phyloP scores from a whole-genome alignment of 1,140 invertebrate species.

The Drosophila gunungcola region DNA sequence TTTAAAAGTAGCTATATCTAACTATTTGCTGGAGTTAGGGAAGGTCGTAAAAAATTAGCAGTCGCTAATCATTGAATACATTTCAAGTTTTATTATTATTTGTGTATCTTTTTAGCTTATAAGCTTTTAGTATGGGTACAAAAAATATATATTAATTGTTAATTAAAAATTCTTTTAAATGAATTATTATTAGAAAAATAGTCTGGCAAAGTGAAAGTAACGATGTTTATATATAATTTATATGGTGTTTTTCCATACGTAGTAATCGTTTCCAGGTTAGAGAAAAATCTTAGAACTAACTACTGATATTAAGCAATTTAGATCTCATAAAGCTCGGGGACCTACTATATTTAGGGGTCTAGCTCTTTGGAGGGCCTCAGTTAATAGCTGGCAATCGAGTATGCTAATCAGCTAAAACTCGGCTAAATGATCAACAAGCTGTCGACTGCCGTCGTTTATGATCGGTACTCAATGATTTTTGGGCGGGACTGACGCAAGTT shows the following conservation, averaged over 20 bases:
- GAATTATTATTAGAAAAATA: neutral
- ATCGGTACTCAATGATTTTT: slow-evolving; percentile 26
- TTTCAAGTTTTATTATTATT: neutral
- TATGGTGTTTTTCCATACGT: slow-evolving; percentile 20
- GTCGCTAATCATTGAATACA: neutral
- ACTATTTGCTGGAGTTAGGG: neutral
- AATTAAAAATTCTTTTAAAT: no score
- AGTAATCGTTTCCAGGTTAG: slow-evolving; percentile 7
- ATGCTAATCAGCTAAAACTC: slow-evolving; percentile 26
- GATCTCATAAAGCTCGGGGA: slow-evolving; percentile 16
- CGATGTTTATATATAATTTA: slow-evolving; percentile 5
- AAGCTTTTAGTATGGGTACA: neutral
- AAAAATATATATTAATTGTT: no score
- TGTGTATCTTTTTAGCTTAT: neutral
- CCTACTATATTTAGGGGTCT: slow-evolving; percentile 22
- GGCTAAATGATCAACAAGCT: slow-evolving; percentile 31
- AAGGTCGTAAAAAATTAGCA: slow-evolving; percentile 1
- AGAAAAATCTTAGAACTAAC: slow-evolving; percentile 8
- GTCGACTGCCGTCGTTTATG: slow-evolving; percentile 7
- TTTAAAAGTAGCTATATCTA: neutral
- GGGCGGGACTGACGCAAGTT: slow-evolving; percentile 26
- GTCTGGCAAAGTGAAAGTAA: neutral
- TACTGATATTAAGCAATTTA: slow-evolving; percentile 19
- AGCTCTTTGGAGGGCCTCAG: slow-evolving; percentile 33
- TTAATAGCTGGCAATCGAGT: slow-evolving; percentile 35